Conservation (phyloP, 92 coral and sea anemone genomes). For the Isaurus tuberculatus region DNA sequence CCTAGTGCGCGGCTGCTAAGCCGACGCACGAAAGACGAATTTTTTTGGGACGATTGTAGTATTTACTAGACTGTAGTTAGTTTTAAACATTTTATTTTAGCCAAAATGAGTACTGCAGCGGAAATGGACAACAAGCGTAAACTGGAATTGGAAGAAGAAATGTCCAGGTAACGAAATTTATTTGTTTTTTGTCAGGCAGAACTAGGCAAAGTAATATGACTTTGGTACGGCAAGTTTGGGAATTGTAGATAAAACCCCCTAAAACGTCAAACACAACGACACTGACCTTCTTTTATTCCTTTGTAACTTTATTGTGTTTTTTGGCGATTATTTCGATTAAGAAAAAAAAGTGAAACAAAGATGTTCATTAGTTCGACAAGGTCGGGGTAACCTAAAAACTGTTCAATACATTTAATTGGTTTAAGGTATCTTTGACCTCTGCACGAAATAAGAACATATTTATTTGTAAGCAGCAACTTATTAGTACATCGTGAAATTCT, state of each 20-base stretch:
- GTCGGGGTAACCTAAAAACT: no score
- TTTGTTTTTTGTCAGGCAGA: background rate
- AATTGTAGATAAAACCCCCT: background rate
- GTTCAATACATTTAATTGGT: no score
- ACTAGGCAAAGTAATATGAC: background rate
- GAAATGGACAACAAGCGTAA: constrained; percentile 74
- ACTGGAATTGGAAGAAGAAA: constrained; percentile 93
- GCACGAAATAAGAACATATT: no score
- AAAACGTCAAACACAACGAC: background rate
- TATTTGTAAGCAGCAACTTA: no score
- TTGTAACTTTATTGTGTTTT: no score
- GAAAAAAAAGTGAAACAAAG: no score
- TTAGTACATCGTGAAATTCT: no score
- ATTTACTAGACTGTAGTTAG: background rate
- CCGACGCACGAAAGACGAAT: background rate
- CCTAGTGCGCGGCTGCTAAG: constrained; percentile 12
- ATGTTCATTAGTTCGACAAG: no score
- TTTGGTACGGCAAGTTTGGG: background rate
- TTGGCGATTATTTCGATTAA: no score
- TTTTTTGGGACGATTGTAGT: no score
- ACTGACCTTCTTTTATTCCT: no score
- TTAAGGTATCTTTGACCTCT: no score
- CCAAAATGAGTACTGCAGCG: constrained; percentile 53
- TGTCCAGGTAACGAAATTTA: constrained; percentile 86
- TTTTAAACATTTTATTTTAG: background rate